Conservation (phyloP, 2,797 vertebrate species). For the Chlorospingus flavigularis region DNA sequence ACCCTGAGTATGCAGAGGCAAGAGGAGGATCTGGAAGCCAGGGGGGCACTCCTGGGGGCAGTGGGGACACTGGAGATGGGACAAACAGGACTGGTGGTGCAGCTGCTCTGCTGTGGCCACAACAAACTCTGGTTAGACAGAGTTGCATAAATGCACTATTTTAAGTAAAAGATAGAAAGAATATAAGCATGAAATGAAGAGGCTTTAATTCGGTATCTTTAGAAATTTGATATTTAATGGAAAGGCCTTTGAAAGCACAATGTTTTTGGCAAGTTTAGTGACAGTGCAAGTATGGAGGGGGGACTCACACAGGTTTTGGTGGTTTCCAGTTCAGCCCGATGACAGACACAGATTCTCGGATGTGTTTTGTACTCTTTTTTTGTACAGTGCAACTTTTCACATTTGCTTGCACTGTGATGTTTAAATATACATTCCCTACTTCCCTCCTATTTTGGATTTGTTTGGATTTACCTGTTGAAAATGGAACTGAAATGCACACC, state of each 20-base stretch:
- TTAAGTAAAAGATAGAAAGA: not conserved
- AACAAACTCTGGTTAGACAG: not conserved
- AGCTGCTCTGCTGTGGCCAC: accelerated
- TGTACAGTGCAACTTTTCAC: not conserved
- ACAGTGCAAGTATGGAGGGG: too few relatives aligned
- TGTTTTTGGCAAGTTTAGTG: not conserved
- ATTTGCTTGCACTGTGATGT: not conserved
- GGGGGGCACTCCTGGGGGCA: not conserved
- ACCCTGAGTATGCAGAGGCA: accelerated
- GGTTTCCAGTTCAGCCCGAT: not conserved
- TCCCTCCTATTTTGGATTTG: not conserved
- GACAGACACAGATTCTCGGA: not conserved
- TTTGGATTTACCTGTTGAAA: not conserved
- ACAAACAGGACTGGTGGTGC: not conserved
- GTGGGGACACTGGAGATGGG: not conserved
- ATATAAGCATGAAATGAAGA: not conserved
- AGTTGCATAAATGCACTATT: not conserved
- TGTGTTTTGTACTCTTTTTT: not conserved
- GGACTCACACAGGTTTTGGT: not conserved
- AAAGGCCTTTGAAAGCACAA: not conserved
- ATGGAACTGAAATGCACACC: not conserved
- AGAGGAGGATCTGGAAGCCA: not conserved
- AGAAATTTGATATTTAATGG: not conserved
- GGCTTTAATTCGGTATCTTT: not conserved
- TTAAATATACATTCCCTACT: not conserved